phyloP scores from a whole-genome alignment of 1,140 invertebrate genomes.

The Maconellicoccus hirsutus region DNA sequence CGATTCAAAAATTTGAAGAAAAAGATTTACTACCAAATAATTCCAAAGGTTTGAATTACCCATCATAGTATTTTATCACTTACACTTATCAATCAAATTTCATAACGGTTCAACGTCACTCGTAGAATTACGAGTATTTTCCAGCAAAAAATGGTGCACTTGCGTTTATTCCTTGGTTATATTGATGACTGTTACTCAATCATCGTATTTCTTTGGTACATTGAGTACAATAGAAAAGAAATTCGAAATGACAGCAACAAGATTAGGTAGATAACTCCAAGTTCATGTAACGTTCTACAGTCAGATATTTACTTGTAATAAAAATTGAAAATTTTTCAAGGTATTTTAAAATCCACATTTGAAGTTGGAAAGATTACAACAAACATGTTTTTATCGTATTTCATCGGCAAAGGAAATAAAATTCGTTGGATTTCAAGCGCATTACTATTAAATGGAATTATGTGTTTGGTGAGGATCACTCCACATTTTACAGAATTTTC shows the following conservation, averaged over 20 bases:
- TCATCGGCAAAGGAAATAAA: conserved; percentile 52
- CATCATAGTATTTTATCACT: too few relatives aligned
- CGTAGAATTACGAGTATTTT: conserved; percentile 52
- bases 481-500: not conserved
- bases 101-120: too few relatives aligned
- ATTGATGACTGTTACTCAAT: conserved; percentile 58
- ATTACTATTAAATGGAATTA: conserved; percentile 52
- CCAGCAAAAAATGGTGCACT: conserved; percentile 62
- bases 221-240: conserved; percentile 69
- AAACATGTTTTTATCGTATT: conserved; percentile 45
- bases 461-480: conserved; percentile 49
- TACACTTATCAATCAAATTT: too few relatives aligned
- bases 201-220: conserved; percentile 65
- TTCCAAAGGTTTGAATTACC: too few relatives aligned
- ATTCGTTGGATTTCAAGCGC: conserved; percentile 60
- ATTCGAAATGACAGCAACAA: conserved; percentile 63
- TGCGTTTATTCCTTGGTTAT: conserved; percentile 55
- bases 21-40: too few relatives aligned
- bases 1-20: too few relatives aligned
- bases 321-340: conserved; percentile 17
- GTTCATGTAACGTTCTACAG: not conserved
- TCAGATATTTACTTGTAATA: not conserved
- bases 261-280: conserved; percentile 44
- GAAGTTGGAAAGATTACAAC: conserved; percentile 27
- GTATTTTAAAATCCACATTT: conserved; percentile 27